These are phyloP conservation scores for Cybosia mesomella DNA, from an alignment of 2,888 invertebrate genomes.

Conservation along the genomic window DNA sequence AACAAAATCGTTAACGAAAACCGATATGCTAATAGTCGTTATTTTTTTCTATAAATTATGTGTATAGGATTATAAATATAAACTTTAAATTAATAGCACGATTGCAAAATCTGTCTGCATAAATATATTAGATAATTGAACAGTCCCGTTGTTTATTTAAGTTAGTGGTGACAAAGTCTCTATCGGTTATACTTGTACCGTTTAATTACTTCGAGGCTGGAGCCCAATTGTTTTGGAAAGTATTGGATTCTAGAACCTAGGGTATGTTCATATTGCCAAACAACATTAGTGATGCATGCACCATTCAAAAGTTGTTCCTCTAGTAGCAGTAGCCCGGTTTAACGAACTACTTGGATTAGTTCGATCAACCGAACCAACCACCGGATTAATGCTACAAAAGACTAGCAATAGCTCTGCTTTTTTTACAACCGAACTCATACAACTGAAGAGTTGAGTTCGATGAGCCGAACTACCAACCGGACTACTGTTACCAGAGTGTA, in stretches of 20 bases:
- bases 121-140: slow-evolving; percentile 32
- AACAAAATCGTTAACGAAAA: neutral
- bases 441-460: too few species aligned
- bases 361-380: too few species aligned
- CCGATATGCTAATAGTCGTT: too few species aligned
- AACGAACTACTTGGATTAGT: too few species aligned
- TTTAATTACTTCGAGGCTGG: slow-evolving; percentile 33
- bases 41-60: neutral
- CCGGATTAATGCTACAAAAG: too few species aligned
- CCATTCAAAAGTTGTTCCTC: too few species aligned
- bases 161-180: slow-evolving; percentile 38
- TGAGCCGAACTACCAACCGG: too few species aligned
- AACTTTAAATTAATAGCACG: neutral
- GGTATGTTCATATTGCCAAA: neutral
- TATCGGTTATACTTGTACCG: slow-evolving; percentile 9
- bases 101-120: neutral
- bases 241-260: neutral
- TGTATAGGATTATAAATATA: neutral
- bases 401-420: too few species aligned
- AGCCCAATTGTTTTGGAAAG: slow-evolving; percentile 13
- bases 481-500: too few species aligned
- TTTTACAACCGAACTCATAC: too few species aligned
- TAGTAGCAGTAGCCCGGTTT: too few species aligned
- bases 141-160: slow-evolving; percentile 36
- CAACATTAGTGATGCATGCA: too few species aligned